Conservation (phyloP, 2,888 invertebrate species). For the Drosophila flavopinicola region DNA sequence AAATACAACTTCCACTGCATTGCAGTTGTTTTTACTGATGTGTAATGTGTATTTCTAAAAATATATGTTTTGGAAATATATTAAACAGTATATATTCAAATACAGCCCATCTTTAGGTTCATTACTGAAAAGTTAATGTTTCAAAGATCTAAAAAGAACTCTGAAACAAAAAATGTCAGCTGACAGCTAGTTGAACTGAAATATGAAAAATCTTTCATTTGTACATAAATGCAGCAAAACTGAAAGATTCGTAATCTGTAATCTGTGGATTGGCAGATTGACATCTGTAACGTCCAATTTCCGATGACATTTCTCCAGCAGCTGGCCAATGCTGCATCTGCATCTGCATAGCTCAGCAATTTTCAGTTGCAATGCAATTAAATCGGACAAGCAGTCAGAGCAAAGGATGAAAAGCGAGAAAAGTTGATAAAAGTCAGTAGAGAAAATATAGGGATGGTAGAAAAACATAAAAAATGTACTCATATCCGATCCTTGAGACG, state of each 20-base stretch:
- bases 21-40: too few relatives aligned
- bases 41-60: too few relatives aligned
- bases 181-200: not conserved
- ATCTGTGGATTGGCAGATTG: slow-evolving; percentile 18
- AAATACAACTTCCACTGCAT: too few relatives aligned
- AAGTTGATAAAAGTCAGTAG: slow-evolving; percentile 23
- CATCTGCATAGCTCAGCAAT: slow-evolving; percentile 34
- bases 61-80: too few relatives aligned
- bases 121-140: too few relatives aligned
- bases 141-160: too few relatives aligned
- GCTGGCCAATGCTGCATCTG: slow-evolving; percentile 10
- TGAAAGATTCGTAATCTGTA: not conserved
- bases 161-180: not conserved
- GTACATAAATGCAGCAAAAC: too few relatives aligned
- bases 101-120: too few relatives aligned
- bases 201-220: too few relatives aligned
- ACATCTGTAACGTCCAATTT: slow-evolving; percentile 25
- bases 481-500: not conserved
- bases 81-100: too few relatives aligned
- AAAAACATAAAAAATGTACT: not conserved
- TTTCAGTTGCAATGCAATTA: slow-evolving; percentile 41
- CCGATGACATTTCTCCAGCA: slow-evolving; percentile 23
- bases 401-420: slow-evolving; percentile 2
- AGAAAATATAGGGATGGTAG: not conserved
- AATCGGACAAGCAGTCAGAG: slow-evolving; percentile 11